Percentiles rank a stretch among this genome's conserved stretches.
These are phyloP conservation scores for Metacarcinus magister DNA, from an alignment of 2,888 invertebrate genomes.

Conservation along the genomic window DNA sequence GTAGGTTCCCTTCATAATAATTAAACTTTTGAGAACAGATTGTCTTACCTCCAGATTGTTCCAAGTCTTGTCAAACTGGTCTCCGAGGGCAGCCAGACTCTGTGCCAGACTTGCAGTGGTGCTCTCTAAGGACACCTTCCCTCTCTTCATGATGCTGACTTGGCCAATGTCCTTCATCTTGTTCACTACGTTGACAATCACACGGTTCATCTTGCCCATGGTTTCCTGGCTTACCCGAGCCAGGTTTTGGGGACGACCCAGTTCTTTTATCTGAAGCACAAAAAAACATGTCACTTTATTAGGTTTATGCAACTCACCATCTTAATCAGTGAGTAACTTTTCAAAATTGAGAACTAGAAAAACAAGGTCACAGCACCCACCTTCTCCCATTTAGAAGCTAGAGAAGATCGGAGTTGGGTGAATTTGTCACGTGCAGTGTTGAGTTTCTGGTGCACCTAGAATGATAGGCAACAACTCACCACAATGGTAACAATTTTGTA, in stretches of 20 bases:
- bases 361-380: constrained; percentile 53
- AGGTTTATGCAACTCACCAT: not conserved
- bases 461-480: not conserved
- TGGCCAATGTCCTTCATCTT: constrained; percentile 82
- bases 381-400: constrained; percentile 77
- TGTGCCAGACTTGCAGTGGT: constrained; percentile 72
- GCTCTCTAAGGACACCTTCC: constrained; percentile 75
- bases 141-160: constrained; percentile 79
- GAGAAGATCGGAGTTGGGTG: constrained; percentile 59
- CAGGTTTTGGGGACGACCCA: constrained; percentile 77
- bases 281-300: not conserved
- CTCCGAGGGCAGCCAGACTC: constrained; percentile 69
- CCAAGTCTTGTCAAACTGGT: constrained; percentile 82
- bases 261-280: constrained; percentile 75
- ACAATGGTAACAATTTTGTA: not conserved
- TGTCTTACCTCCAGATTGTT: constrained; percentile 79
- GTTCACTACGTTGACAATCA: constrained; percentile 82
- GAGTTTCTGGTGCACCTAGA: constrained; percentile 76
- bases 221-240: constrained; percentile 75
- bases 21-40: not conserved
- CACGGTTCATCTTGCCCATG: constrained; percentile 81
- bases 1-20: not conserved
- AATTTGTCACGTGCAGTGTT: constrained; percentile 67
- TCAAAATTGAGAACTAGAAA: not conserved
- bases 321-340: not conserved